Percentiles rank a stretch among this genome's conserved stretches.
phyloP scores from a whole-genome alignment of 2,797 vertebrate genomes.

The Typhlichthys subterraneus region DNA sequence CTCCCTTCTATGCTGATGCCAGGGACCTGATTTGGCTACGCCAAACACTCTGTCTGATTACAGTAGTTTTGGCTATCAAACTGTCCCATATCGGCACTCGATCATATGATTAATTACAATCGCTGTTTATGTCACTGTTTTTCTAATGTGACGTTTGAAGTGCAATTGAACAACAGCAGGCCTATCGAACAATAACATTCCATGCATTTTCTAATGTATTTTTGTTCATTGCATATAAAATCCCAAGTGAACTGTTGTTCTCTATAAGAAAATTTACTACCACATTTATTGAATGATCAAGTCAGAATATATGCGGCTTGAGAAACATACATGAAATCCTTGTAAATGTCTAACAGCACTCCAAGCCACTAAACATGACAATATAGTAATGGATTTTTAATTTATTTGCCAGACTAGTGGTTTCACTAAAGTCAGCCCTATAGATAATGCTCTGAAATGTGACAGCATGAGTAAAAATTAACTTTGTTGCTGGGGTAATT shows the following conservation, averaged over 20 bases:
- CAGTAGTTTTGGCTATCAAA: conserved; percentile 19
- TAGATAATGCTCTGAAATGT: conserved; percentile 24
- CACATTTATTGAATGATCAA: conserved; percentile 48
- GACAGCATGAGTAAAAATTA: background rate
- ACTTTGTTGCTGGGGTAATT: background rate
- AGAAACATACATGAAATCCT: conserved; percentile 33
- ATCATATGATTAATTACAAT: background rate
- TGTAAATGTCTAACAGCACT: conserved; percentile 51
- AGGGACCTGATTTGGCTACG: conserved; percentile 37
- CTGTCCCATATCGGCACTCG: background rate
- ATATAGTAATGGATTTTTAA: conserved; percentile 51
- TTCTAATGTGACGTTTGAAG: background rate
- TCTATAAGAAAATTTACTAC: conserved; percentile 37
- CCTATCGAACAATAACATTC: conserved; percentile 16
- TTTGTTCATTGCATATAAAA: conserved; percentile 28
- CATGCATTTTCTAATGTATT: conserved; percentile 8
- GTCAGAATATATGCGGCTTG: conserved; percentile 20
- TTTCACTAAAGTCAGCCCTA: conserved; percentile 21
- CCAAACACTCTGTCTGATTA: conserved; percentile 15
- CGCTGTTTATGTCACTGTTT: background rate
- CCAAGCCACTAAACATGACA: conserved; percentile 45
- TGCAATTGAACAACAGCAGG: too few species aligned
- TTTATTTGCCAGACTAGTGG: conserved; percentile 28
- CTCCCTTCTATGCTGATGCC: conserved; percentile 36
- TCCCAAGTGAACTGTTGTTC: conserved; percentile 32